Evolutionary conservation across 2,888 invertebrate genomes (phyloP).

Genomic region (Ormyrus labotus): DNA sequence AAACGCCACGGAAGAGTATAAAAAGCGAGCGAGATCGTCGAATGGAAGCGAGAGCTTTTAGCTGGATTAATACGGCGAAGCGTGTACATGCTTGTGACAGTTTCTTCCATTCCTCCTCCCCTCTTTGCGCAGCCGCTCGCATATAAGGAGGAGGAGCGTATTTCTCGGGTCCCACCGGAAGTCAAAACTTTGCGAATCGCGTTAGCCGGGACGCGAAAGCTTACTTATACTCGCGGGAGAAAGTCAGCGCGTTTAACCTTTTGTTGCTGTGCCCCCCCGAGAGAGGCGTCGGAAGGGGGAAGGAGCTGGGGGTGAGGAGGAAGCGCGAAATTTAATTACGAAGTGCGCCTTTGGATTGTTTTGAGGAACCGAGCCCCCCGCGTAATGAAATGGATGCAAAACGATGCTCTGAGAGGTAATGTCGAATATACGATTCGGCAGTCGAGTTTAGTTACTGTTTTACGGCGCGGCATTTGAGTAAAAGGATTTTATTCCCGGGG

Average conservation of each 20-base stretch:
- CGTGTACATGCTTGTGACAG: slow-evolving; percentile 60
- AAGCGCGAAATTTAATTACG: too few relatives aligned
- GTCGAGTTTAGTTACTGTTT: not conserved
- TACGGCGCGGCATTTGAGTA: too few relatives aligned
- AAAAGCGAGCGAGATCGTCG: slow-evolving; percentile 15
- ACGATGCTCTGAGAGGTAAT: not conserved
- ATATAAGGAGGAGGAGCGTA: slow-evolving; percentile 22
- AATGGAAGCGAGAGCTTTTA: slow-evolving; percentile 66
- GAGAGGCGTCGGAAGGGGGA: too few relatives aligned
- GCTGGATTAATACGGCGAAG: slow-evolving; percentile 67
- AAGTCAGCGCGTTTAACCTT: slow-evolving; percentile 11
- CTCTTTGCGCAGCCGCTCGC: not conserved
- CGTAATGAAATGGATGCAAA: too few relatives aligned
- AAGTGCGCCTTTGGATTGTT: too few relatives aligned
- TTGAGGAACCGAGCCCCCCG: not conserved
- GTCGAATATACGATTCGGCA: not conserved
- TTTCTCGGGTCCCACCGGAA: slow-evolving; percentile 31
- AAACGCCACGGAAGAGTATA: slow-evolving; percentile 10
- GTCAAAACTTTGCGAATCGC: slow-evolving; percentile 44
- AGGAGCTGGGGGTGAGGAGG: too few relatives aligned
- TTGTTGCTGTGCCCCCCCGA: not conserved
- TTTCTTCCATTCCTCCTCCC: slow-evolving; percentile 55
- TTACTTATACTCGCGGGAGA: slow-evolving; percentile 6
- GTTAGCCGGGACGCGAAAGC: slow-evolving; percentile 13
- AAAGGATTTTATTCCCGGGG: too few relatives aligned